phyloP scores from a whole-genome alignment of 2,888 invertebrate genomes.

The Aspidapion aeneum region DNA sequence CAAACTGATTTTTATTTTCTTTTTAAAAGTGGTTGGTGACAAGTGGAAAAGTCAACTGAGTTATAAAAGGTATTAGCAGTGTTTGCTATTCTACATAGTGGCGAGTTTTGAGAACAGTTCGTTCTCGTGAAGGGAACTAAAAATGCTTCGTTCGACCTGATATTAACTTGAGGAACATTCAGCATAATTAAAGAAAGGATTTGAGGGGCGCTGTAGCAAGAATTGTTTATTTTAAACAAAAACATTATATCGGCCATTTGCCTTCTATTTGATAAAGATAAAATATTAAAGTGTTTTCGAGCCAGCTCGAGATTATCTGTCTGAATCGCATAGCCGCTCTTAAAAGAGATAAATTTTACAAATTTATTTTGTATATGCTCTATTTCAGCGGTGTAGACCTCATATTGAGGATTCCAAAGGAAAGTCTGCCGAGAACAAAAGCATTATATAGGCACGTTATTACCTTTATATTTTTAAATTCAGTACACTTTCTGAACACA shows the following conservation, averaged over 20 bases:
- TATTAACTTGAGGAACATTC: background rate
- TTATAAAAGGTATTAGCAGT: background rate
- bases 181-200: background rate
- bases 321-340: background rate
- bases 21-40: background rate
- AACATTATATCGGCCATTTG: background rate
- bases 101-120: background rate
- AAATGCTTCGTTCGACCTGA: conserved; percentile 1
- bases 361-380: background rate
- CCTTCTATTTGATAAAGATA: conserved; percentile 1
- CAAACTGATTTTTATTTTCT: background rate
- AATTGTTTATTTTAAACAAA: background rate
- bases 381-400: background rate
- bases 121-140: background rate
- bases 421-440: conserved; percentile 3
- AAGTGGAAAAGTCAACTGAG: background rate
- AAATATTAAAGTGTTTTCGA: conserved; percentile 2
- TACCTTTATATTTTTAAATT: background rate
- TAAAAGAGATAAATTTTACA: background rate
- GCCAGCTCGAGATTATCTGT: conserved; percentile 1
- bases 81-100: background rate
- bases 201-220: background rate
- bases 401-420: background rate
- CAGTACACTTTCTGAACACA: background rate
- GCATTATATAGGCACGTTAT: conserved; percentile 2